phyloP scores from a whole-genome alignment of 2,797 vertebrate species.

The Phoeniculus purpureus region DNA sequence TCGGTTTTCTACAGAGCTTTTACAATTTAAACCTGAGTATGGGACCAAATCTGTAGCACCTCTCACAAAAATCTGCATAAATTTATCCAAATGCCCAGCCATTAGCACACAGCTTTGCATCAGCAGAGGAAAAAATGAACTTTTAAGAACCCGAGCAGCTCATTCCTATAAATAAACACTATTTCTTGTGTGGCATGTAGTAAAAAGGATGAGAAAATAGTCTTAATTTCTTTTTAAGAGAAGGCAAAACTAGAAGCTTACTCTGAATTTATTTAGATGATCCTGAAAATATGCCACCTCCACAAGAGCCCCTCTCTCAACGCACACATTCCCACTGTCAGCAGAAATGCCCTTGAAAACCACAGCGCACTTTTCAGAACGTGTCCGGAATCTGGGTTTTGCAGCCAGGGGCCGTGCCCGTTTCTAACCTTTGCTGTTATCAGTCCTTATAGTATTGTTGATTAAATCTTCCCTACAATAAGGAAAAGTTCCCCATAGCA shows the following conservation, averaged over 20 bases:
- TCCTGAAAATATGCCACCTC: background rate
- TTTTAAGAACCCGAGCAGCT: background rate
- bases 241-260: background rate
- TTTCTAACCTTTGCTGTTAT: background rate
- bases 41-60: background rate
- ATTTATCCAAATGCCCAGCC: background rate
- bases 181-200: background rate
- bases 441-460: background rate
- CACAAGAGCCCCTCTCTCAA: background rate
- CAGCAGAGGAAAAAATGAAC: background rate
- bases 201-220: background rate
- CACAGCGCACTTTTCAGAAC: background rate
- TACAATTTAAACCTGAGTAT: background rate
- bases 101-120: background rate
- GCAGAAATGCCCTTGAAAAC: background rate
- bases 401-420: background rate
- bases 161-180: background rate
- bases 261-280: background rate
- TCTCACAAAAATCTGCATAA: background rate
- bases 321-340: background rate
- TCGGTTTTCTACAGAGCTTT: background rate
- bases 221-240: background rate
- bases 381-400: background rate
- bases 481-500: background rate
- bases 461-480: background rate